These are phyloP conservation scores for Corythoichthys haematopterus DNA, from an alignment of 2,113 vertebrate species.

Conservation along the genomic window DNA sequence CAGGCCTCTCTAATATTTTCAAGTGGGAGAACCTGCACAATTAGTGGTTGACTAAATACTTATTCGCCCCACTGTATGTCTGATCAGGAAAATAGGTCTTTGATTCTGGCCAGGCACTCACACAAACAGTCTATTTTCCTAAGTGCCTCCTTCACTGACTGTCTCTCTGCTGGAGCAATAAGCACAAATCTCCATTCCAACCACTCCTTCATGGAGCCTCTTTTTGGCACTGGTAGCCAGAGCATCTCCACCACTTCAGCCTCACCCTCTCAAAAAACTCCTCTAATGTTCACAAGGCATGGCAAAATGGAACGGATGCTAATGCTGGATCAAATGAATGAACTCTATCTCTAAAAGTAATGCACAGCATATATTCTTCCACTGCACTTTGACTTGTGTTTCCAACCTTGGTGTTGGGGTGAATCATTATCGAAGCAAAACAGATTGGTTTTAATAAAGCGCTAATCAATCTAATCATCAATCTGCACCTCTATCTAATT, in stretches of 20 bases:
- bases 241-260: slow-evolving; percentile 56
- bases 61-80: neutral
- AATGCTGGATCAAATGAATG: slow-evolving; percentile 59
- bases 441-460: neutral
- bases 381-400: neutral
- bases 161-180: slow-evolving; percentile 11
- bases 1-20: too few relatives aligned
- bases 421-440: neutral
- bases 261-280: slow-evolving; percentile 47
- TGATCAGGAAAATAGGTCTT: neutral
- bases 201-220: slow-evolving; percentile 67
- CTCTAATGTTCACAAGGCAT: slow-evolving; percentile 49
- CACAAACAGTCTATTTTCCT: neutral
- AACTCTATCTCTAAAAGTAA: slow-evolving; percentile 44
- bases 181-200: slow-evolving; percentile 64
- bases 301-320: slow-evolving; percentile 31
- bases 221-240: slow-evolving; percentile 60
- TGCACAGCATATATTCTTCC: neutral
- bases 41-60: too few relatives aligned
- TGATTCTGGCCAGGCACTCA: neutral
- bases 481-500: neutral
- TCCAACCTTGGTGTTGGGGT: neutral
- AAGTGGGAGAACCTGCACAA: too few relatives aligned
- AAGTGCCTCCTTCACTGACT: slow-evolving; percentile 2
- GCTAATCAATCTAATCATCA: neutral